Evolutionary conservation across 2,113 vertebrate genomes (phyloP), one percentile per base, ranked within the genome.

Genomic region (Daphoenositta chrysoptera): DNA sequence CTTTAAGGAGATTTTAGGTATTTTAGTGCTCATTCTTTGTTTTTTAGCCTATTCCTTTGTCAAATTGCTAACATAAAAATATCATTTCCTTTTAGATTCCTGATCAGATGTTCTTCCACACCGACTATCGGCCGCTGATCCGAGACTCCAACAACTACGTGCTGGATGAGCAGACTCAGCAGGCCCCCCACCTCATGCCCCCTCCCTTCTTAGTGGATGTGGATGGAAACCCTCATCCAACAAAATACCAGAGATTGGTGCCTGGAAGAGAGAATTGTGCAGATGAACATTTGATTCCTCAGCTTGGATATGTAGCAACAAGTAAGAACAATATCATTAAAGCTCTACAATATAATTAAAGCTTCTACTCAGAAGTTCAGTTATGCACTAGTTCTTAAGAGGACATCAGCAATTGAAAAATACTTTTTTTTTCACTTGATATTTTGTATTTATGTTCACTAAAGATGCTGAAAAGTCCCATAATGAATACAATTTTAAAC

Each of bases 21-120:
- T 30, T 65, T 56, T 4, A 56, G 4, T 86, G 21, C 7, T 81
- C 80, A 12, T 85, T 72, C 12, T 66, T 30, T 72, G 15, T 44
- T 27, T 16, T 76, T 54, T 5, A 69, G 33, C 20, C 8, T 58
- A 9, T 66, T 10, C 60, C 61, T 45, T 63, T 48, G 10, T 22
- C 22, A 88, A 35, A 28, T 12, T 91, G 37, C 21, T 88, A 48
- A 77, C 47, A 8, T 89, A 7, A 86, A 58, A 88, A 44, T 54
- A 69, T 64, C 0, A 26, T 89, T 95, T 61, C 15, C 71, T 96
- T 95, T 86, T 94, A 99, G 99, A 99, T 99, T 97, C 99, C 99
- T 82, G 99, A 99, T 96, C 99, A 99, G 97, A 99, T 99, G 98
- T 99, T 99, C 97, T 99, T 99, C 97, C 99, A 99, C 96, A 99